These are phyloP conservation scores for Heliconius himera DNA, from an alignment of 1,140 invertebrate species.

Conservation along the genomic window DNA sequence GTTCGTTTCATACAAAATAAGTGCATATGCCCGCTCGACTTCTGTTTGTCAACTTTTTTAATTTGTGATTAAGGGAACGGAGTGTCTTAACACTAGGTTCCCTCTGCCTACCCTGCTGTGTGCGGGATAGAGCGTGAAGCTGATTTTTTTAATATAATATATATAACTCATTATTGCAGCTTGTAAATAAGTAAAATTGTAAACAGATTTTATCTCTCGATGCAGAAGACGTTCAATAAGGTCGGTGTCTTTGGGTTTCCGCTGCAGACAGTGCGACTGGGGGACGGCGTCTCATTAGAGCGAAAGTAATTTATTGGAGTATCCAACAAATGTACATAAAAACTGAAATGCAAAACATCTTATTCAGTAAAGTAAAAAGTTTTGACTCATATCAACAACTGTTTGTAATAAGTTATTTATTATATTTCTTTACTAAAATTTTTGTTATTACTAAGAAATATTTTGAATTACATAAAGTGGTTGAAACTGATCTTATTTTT, in stretches of 20 bases:
- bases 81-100: too few relatives aligned
- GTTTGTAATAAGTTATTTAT: neutral
- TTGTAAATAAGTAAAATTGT: neutral
- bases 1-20: too few relatives aligned
- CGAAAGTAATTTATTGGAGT: slow-evolving; percentile 25
- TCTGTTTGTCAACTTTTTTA: too few relatives aligned
- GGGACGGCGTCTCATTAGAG: slow-evolving; percentile 24
- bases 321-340: slow-evolving; percentile 4
- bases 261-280: slow-evolving; percentile 20
- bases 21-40: too few relatives aligned
- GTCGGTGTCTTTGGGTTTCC: slow-evolving; percentile 26
- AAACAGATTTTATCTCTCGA: slow-evolving; percentile 7
- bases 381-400: neutral
- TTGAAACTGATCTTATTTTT: too few relatives aligned
- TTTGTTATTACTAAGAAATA: too few relatives aligned
- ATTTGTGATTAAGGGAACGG: too few relatives aligned
- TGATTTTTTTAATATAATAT: neutral
- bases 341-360: neutral
- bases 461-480: too few relatives aligned
- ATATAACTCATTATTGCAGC: neutral
- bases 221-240: slow-evolving; percentile 15
- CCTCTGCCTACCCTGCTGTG: too few relatives aligned
- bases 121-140: too few relatives aligned
- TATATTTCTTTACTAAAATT: neutral
- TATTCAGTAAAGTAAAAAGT: neutral